Evolutionary conservation across 1,140 invertebrate species (phyloP).

Genomic region (Oncopodura yosiiana): DNA sequence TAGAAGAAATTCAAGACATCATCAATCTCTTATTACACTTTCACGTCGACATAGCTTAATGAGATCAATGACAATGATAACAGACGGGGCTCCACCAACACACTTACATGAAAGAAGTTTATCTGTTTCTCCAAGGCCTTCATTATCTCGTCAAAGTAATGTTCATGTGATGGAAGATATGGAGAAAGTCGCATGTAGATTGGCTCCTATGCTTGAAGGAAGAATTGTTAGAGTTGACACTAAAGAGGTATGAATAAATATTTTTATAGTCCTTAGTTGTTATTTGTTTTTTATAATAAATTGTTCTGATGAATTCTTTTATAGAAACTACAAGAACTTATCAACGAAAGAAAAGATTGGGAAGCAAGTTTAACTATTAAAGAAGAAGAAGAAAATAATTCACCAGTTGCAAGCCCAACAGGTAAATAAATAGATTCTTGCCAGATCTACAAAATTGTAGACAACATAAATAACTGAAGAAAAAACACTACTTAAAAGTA

Average conservation of each 20-base stretch:
- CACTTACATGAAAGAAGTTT: conserved; percentile 37
- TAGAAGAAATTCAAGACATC: conserved; percentile 61
- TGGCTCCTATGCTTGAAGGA: conserved; percentile 62
- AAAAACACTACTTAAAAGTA: too few species aligned
- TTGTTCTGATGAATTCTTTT: background rate
- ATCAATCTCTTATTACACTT: conserved; percentile 68
- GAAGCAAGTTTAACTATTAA: conserved; percentile 24
- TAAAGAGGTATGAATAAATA: conserved; percentile 24
- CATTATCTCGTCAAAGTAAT: conserved; percentile 48
- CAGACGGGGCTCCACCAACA: conserved; percentile 44
- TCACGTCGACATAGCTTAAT: conserved; percentile 53
- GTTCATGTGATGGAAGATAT: conserved; percentile 55
- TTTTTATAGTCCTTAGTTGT: background rate
- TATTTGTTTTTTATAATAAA: background rate
- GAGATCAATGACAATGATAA: conserved; percentile 60
- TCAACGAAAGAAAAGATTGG: conserved; percentile 33
- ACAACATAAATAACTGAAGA: too few species aligned
- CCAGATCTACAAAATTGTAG: too few species aligned
- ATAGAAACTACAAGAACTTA: conserved; percentile 24
- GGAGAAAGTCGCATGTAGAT: conserved; percentile 61
- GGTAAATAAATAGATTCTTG: too few species aligned
- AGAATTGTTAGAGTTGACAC: conserved; percentile 52
- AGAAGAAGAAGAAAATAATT: conserved; percentile 31
- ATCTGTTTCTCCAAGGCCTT: conserved; percentile 37
- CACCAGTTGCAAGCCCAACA: conserved; percentile 20